Evolutionary conservation across 2,888 invertebrate genomes (phyloP).

Genomic region (Taphrorychus bicolor): DNA sequence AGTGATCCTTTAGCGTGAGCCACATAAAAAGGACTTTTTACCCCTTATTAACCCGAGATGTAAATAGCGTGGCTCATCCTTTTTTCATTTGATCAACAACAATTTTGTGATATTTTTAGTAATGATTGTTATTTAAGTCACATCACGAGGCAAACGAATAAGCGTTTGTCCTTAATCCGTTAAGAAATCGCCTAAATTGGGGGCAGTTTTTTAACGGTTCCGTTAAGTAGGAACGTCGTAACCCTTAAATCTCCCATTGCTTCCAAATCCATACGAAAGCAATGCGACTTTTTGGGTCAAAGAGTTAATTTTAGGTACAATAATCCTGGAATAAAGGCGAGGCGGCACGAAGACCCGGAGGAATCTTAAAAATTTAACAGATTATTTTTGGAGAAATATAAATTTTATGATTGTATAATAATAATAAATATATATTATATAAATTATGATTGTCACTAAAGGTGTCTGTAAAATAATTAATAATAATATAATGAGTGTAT

Average conservation of each 20-base stretch:
- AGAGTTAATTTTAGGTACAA: constrained; percentile 58
- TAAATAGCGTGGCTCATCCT: constrained; percentile 62
- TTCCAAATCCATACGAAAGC: background rate
- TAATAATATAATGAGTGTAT: constrained; percentile 53
- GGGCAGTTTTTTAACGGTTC: background rate
- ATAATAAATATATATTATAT: constrained; percentile 51
- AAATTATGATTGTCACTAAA: constrained; percentile 56
- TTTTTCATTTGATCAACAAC: constrained; percentile 64
- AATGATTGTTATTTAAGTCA: constrained; percentile 66
- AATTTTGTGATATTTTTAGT: constrained; percentile 67
- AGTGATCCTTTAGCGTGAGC: constrained; percentile 55
- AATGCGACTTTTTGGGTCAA: background rate
- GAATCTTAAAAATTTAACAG: constrained; percentile 54
- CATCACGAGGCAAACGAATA: constrained; percentile 59
- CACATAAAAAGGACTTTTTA: constrained; percentile 53
- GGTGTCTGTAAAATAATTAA: constrained; percentile 51
- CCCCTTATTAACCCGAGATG: constrained; percentile 49
- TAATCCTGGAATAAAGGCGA: constrained; percentile 60
- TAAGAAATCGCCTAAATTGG: background rate
- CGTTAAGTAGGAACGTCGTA: constrained; percentile 1
- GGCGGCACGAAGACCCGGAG: constrained; percentile 60
- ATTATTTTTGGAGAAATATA: constrained; percentile 61
- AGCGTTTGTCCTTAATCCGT: background rate
- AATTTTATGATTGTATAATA: constrained; percentile 52
- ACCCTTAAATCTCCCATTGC: background rate